A percentile compares a stretch with the other conserved stretches of the same genome.
These are phyloP conservation scores for Galerucella calmariensis DNA, from an alignment of 2,888 invertebrate genomes.

Conservation along the genomic window DNA sequence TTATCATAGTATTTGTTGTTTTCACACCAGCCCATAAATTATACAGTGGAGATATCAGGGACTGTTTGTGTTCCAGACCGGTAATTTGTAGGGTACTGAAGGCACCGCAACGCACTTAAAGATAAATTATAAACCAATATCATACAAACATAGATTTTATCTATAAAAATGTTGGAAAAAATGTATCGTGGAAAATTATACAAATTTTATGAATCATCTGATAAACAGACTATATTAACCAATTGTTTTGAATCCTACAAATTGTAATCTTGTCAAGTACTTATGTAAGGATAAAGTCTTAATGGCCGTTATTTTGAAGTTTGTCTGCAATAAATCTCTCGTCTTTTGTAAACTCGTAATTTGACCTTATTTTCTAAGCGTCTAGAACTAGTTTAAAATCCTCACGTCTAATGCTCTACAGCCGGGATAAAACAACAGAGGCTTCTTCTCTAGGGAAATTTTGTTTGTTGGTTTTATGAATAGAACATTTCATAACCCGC, in stretches of 20 bases:
- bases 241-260: background rate
- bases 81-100: conserved; percentile 13
- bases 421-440: background rate
- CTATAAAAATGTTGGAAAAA: conserved; percentile 17
- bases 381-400: background rate
- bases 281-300: background rate
- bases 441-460: conserved; percentile 27
- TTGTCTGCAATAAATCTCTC: background rate
- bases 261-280: background rate
- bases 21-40: conserved; percentile 18
- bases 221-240: no score
- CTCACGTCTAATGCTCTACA: background rate
- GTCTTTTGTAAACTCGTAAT: background rate
- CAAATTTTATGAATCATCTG: no score
- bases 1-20: conserved; percentile 30
- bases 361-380: conserved; percentile 4
- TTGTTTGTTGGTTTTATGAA: conserved; percentile 27
- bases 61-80: conserved; percentile 17
- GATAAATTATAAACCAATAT: conserved; percentile 24
- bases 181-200: background rate
- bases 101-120: conserved; percentile 12
- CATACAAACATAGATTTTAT: conserved; percentile 19
- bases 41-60: conserved; percentile 12
- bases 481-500: conserved; percentile 3
- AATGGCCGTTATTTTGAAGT: background rate